Base-by-base conservation (phyloP, 1,140 invertebrate genomes). In the Scaptomyza pallida region DNA sequence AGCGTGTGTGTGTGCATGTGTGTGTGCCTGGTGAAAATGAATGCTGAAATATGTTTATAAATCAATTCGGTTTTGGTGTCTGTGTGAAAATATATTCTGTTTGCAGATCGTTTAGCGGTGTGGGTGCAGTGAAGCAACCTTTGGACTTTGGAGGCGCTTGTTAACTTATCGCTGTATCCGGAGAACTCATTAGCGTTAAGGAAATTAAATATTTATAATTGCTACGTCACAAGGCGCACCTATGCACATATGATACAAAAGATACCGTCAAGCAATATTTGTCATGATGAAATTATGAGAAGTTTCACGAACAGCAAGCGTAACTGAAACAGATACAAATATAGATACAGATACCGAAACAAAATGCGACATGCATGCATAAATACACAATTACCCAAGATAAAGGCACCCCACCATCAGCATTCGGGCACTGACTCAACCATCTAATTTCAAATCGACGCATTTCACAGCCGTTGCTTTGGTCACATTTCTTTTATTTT, bases 101-200 rank as follows among this genome's bases (percentile, higher is more conserved):
- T 26, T 37, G 13, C 45, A 77, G 78, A 26, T 81, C 64, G 71
- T 80, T 26, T 76, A 71, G 12, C 8, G 5, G 6, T 30, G 9
- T 2, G 33, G 33, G 33, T 37, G 8, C 2, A 30, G 26, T 30
- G 6, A 30, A 30, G 60, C 30, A 12, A 35, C 17, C 61, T 55
- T 69, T 54, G 48, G 48, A 69, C 55, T 2, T 30, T 9, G 8
- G 10, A 17, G 15, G 16, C 45, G 26, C 26, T 37, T 9, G 43
- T 47, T 19, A 13, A 8, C 43, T 37, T 59, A 59, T 59, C 43
- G 26, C 10, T 21, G 9, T 26, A 23, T 52, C 41, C 15, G 35
- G 12, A 54, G 12, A 54, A 68, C 13, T 19, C 26, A 51, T 30
- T 57, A 30, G 13, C 16, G 15, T 45, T 12, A 23, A 33, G 37